Evolutionary conservation across 2,113 vertebrate species (phyloP).

Genomic region (Cryptoleucopteryx plumbea): DNA sequence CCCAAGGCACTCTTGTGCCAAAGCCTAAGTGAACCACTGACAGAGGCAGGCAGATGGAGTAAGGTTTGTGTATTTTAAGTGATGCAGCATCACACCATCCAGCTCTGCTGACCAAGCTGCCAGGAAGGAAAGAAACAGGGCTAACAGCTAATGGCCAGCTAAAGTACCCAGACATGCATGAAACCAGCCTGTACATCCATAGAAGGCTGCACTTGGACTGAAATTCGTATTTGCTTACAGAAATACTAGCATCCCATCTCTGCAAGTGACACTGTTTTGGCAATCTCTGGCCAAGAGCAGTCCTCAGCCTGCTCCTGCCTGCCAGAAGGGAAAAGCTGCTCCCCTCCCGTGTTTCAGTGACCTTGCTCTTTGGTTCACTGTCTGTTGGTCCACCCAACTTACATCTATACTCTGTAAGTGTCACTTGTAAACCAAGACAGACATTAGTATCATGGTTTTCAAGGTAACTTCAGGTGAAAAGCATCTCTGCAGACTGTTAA

Average conservation of each 20-base stretch:
- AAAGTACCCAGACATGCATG: neutral
- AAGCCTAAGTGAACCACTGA: neutral
- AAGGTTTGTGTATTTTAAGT: neutral
- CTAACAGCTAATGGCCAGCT: neutral
- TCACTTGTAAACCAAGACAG: neutral
- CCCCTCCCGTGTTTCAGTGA: neutral
- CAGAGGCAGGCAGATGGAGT: neutral
- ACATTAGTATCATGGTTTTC: neutral
- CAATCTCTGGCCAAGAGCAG: neutral
- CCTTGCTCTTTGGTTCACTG: neutral
- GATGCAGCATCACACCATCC: neutral
- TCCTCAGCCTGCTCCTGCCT: neutral
- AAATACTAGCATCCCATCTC: neutral
- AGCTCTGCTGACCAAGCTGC: neutral
- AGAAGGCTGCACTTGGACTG: neutral
- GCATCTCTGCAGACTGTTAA: neutral
- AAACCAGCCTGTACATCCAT: neutral
- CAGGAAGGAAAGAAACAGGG: neutral
- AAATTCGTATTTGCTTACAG: neutral
- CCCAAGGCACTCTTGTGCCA: neutral
- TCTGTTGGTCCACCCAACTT: neutral
- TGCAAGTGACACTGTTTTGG: neutral
- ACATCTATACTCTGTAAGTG: neutral
- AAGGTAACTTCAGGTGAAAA: neutral
- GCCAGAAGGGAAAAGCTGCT: neutral